phyloP scores from a whole-genome alignment of 1,140 invertebrate species.

The Archivesica marissinica region DNA sequence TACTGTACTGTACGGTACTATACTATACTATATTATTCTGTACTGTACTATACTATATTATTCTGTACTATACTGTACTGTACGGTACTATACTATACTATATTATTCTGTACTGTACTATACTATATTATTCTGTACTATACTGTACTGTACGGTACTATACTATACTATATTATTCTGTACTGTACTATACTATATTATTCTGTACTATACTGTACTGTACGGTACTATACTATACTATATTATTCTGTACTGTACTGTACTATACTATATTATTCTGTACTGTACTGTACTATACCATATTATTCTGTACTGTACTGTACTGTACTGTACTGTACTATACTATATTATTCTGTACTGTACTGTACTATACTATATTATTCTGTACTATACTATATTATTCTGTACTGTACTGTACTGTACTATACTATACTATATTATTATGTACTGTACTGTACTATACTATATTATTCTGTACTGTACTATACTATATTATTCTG shows the following conservation, averaged over 20 bases:
- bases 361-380: background rate
- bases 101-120: background rate
- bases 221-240: too few species aligned
- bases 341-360: background rate
- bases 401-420: background rate
- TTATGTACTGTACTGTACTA: background rate
- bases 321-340: background rate
- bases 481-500: background rate
- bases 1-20: too few species aligned
- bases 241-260: background rate
- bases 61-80: background rate
- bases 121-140: background rate
- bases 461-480: background rate
- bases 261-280: background rate
- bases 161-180: too few species aligned
- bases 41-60: background rate
- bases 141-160: too few species aligned
- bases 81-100: too few species aligned
- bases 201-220: too few species aligned
- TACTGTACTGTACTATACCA: background rate
- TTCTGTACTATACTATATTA: background rate
- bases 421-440: background rate
- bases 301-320: too few species aligned
- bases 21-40: conserved; percentile 4
- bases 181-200: background rate